These are phyloP conservation scores for Octomys mimax DNA, from an alignment of 2,797 vertebrate species.

Conservation along the genomic window DNA sequence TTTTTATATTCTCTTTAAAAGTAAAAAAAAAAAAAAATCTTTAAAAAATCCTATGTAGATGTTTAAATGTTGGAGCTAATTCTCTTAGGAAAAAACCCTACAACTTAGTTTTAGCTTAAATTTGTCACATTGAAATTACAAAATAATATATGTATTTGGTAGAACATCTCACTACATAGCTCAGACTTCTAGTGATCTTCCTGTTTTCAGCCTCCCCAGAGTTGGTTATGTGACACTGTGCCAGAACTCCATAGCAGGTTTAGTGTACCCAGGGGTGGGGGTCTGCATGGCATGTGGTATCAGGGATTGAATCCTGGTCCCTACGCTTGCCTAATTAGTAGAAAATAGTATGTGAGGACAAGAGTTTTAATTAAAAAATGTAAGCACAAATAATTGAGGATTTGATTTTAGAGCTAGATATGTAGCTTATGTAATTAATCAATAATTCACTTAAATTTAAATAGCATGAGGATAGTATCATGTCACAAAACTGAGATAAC, in stretches of 20 bases:
- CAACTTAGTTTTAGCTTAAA: neutral
- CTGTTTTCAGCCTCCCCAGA: too few relatives aligned
- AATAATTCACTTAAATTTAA: constrained; percentile 28
- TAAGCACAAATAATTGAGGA: neutral
- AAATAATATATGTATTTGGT: neutral
- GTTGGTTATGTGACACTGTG: too few relatives aligned
- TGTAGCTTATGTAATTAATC: neutral
- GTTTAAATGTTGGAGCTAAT: constrained; percentile 11
- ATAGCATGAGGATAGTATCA: neutral
- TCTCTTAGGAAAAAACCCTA: neutral
- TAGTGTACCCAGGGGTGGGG: too few relatives aligned
- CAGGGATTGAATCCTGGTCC: too few relatives aligned
- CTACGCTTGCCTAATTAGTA: neutral
- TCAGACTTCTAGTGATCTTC: too few relatives aligned
- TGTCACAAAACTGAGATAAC: neutral
- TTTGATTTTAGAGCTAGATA: constrained; percentile 31
- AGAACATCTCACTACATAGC: too few relatives aligned
- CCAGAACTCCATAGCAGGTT: too few relatives aligned
- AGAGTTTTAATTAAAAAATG: constrained; percentile 14
- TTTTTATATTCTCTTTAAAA: too few relatives aligned
- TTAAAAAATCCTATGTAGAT: neutral
- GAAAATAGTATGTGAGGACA: neutral
- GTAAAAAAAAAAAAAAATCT: too few relatives aligned
- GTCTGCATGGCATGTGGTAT: too few relatives aligned
- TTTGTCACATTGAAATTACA: neutral